A percentile compares a stretch with the other conserved stretches of the same genome.
Evolutionary conservation across 2,888 invertebrate genomes (phyloP).

Genomic region (Helobdella robusta): DNA sequence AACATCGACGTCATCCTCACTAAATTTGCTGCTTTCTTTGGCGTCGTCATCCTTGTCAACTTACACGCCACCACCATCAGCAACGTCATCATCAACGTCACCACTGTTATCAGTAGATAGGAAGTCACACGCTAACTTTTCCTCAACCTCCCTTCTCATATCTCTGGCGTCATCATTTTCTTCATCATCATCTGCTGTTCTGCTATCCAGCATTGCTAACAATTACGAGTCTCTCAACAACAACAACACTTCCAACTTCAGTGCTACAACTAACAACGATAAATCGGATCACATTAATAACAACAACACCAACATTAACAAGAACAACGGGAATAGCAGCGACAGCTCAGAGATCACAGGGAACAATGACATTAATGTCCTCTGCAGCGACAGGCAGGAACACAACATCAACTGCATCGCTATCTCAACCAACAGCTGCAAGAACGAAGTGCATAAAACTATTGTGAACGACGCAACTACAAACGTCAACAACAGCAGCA

Average conservation of each 20-base stretch:
- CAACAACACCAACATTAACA: not conserved
- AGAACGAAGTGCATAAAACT: too few species aligned
- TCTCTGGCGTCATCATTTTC: not conserved
- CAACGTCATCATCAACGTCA: slow-evolving; percentile 19
- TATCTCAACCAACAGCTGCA: too few species aligned
- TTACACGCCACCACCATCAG: not conserved
- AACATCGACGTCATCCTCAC: not conserved
- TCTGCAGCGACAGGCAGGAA: too few species aligned
- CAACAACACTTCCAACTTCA: not conserved
- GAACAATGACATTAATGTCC: too few species aligned
- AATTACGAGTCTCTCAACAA: not conserved
- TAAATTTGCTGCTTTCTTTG: not conserved
- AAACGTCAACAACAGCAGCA: too few species aligned
- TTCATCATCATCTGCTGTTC: slow-evolving; percentile 11
- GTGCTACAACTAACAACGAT: too few species aligned
- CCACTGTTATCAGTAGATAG: not conserved
- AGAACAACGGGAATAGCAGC: too few species aligned
- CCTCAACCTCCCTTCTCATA: not conserved
- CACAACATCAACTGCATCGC: too few species aligned
- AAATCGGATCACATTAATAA: not conserved
- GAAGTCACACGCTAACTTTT: not conserved
- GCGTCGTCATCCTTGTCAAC: slow-evolving; percentile 11
- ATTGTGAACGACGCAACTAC: too few species aligned
- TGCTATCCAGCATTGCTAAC: slow-evolving; percentile 3
- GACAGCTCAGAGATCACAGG: too few species aligned